These are phyloP conservation scores for Drosophila truncata DNA, from an alignment of 1,140 invertebrate genomes.

Conservation along the genomic window DNA sequence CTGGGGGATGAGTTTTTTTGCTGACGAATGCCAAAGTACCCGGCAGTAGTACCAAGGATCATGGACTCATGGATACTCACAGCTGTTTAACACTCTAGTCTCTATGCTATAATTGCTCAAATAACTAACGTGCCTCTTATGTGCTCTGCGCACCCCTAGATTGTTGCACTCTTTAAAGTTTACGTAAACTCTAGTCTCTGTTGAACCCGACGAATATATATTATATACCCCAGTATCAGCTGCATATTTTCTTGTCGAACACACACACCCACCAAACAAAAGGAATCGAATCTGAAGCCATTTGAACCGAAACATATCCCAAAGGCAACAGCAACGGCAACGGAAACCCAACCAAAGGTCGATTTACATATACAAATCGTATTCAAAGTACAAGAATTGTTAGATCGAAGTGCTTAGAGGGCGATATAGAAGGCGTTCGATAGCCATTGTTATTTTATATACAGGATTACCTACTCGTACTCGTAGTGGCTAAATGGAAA, in stretches of 20 bases:
- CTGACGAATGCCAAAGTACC: conserved; percentile 45
- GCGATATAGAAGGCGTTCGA: conserved; percentile 18
- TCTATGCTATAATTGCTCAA: conserved; percentile 60
- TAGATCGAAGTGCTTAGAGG: conserved; percentile 17
- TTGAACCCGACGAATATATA: conserved; percentile 30
- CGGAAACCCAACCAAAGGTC: conserved; percentile 49
- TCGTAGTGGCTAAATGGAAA: conserved; percentile 23
- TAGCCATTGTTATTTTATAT: conserved; percentile 74
- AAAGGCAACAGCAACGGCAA: conserved; percentile 30
- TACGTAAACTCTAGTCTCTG: conserved; percentile 56
- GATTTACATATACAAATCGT: conserved; percentile 49
- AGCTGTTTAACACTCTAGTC: conserved; percentile 57
- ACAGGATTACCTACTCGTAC: conserved; percentile 33
- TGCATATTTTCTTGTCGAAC: conserved; percentile 49
- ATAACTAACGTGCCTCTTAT: conserved; percentile 75
- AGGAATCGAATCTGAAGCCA: conserved; percentile 36
- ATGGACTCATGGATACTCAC: conserved; percentile 35
- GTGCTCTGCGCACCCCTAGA: conserved; percentile 55
- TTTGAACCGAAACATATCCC: conserved; percentile 73
- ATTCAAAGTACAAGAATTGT: conserved; percentile 65
- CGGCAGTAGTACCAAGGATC: conserved; percentile 22
- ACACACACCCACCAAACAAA: conserved; percentile 46
- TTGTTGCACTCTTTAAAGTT: conserved; percentile 75
- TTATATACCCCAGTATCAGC: conserved; percentile 11
- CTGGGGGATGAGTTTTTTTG: conserved; percentile 15